Percentiles rank a stretch among this genome's conserved stretches.
phyloP scores from a whole-genome alignment of 2,888 invertebrate species.

The Camptogramma bilineatum region DNA sequence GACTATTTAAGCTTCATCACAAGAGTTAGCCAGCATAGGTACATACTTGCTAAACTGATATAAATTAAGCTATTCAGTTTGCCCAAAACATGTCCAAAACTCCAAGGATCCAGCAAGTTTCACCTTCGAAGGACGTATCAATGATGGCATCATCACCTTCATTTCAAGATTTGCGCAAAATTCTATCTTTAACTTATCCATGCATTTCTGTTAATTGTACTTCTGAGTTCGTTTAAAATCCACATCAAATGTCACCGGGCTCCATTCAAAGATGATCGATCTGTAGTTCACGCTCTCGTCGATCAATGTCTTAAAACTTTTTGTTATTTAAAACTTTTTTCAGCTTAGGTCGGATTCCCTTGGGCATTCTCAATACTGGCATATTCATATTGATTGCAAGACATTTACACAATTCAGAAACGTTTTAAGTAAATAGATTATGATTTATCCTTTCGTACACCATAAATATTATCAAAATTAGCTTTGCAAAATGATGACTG shows the following conservation, averaged over 20 bases:
- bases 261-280: constrained; percentile 41
- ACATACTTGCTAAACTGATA: not conserved
- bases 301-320: constrained; percentile 42
- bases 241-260: constrained; percentile 40
- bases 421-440: too few species aligned
- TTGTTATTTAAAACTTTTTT: constrained; percentile 1
- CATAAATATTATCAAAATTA: too few species aligned
- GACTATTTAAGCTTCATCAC: too few species aligned
- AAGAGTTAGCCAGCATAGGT: too few species aligned
- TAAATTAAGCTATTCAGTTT: not conserved
- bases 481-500: too few species aligned
- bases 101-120: not conserved
- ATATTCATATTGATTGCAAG: too few species aligned
- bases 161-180: not conserved
- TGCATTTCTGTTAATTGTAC: constrained; percentile 8
- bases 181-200: constrained; percentile 10
- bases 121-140: not conserved
- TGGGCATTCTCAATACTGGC: not conserved
- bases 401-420: too few species aligned
- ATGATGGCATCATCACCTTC: not conserved
- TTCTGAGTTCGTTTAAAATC: constrained; percentile 23
- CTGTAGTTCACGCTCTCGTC: constrained; percentile 39
- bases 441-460: too few species aligned
- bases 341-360: constrained; percentile 1
- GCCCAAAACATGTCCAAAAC: not conserved